Base-by-base conservation (phyloP, 1,140 invertebrate genomes). In the Bombus terrestris region DNA sequence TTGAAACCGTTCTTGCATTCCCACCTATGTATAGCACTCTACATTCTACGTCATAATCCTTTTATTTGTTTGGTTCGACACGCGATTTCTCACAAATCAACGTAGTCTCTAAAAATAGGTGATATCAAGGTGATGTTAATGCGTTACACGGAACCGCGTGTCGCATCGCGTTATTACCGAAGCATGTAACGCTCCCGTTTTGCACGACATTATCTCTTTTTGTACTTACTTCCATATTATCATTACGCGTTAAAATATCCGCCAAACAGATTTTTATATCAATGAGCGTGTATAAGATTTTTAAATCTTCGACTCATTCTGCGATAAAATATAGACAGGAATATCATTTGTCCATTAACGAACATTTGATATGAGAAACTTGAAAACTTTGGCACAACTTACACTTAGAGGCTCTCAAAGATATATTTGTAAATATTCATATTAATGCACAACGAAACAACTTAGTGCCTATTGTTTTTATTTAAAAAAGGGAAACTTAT, bases 81-180 rank as follows among this genome's bases (percentile, higher is more conserved):
- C 75, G 25, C 25, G 47, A 71, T 53, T 59, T 72, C 47, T 71
- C 5, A 8, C 32, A 72, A 72, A 66, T 64, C 62, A 12, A 25
- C 62, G 37, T 41, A 9, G 8, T 1, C 47, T 57, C 41, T n/a
- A 59, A 32, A 47, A 59, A 81, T 81, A 72, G 64, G 22, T 37
- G 64, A 53, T 47, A 37, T 37, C 2, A 22, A 68, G 35, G 35
- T 3, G 9, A 80, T 18, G 37, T 53, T 69, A 59, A 12, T 68
- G 66, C 78, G 68, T 28, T 53, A 47, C 47, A 13, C 35, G 69
- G 32, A 32, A 37, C 43, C 12, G 39, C 35, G 28, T 35, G 47
- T 53, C 78, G 47, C 32, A 28, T 81, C 35, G 79, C 47, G 68
- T 81, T 81, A 81, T 81, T 69, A 12, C 25, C 28, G 68, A 8